These are phyloP conservation scores for Enteromius paludinosus DNA, from an alignment of 2,797 vertebrate genomes.

Conservation along the genomic window DNA sequence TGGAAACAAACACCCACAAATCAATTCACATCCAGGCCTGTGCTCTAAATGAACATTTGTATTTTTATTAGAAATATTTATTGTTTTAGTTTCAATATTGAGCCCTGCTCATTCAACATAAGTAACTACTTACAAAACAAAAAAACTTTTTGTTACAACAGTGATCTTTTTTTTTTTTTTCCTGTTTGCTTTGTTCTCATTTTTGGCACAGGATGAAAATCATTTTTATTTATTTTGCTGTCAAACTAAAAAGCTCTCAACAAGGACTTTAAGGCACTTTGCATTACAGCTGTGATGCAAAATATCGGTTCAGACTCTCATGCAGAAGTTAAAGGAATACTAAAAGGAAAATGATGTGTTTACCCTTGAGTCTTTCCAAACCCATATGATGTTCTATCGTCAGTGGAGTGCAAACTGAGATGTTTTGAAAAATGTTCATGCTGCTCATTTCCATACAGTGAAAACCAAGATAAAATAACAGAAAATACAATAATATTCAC, in stretches of 20 bases:
- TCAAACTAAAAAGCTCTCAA: conserved; percentile 35
- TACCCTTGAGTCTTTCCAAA: not conserved
- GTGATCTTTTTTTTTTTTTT: not conserved
- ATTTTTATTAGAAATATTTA: conserved; percentile 78
- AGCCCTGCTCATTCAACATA: conserved; percentile 76
- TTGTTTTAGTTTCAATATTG: conserved; percentile 75
- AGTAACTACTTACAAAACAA: conserved; percentile 43
- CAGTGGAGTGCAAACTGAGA: not conserved
- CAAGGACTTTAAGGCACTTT: conserved; percentile 48
- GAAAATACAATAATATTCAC: not conserved
- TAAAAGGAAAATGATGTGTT: not conserved
- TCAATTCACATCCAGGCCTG: conserved; percentile 62
- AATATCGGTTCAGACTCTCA: not conserved
- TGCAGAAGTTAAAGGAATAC: not conserved
- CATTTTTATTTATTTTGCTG: conserved; percentile 53
- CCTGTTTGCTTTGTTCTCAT: conserved; percentile 1
- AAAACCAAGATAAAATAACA: not conserved
- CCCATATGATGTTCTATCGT: not conserved
- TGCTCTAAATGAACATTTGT: conserved; percentile 72
- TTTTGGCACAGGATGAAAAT: not conserved
- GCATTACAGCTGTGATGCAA: conserved; percentile 9
- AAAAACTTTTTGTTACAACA: not conserved
- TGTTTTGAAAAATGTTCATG: not conserved
- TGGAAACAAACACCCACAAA: conserved; percentile 16
- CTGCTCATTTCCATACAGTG: conserved; percentile 5